These are phyloP conservation scores for Sebastes oblongus DNA, from an alignment of 2,797 vertebrate genomes.

Conservation along the genomic window DNA sequence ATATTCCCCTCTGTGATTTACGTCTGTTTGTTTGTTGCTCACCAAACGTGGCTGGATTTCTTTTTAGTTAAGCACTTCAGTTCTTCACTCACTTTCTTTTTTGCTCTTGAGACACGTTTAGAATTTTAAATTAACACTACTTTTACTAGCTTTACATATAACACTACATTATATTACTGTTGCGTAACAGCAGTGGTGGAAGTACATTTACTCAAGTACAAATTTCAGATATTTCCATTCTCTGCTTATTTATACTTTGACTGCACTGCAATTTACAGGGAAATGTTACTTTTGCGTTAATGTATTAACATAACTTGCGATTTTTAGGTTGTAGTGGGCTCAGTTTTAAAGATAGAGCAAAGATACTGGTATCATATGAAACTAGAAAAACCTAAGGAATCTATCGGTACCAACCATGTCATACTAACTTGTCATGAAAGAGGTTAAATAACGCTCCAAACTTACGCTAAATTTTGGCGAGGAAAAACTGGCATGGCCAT, in stretches of 20 bases:
- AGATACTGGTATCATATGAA: too few relatives aligned
- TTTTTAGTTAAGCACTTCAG: neutral
- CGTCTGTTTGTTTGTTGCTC: conserved; percentile 7
- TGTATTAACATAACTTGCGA: too few relatives aligned
- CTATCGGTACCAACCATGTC: too few relatives aligned
- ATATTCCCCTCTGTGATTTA: conserved; percentile 21
- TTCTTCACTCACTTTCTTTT: neutral
- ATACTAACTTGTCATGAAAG: too few relatives aligned
- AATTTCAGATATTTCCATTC: neutral
- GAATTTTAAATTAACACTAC: neutral
- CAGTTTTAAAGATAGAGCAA: too few relatives aligned
- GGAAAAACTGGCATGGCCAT: too few relatives aligned
- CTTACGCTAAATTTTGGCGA: too few relatives aligned
- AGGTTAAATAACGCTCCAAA: too few relatives aligned
- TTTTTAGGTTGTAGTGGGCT: too few relatives aligned
- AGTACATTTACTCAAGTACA: neutral
- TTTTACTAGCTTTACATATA: neutral
- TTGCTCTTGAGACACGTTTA: neutral
- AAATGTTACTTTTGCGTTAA: too few relatives aligned
- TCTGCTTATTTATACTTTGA: neutral
- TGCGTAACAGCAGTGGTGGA: neutral
- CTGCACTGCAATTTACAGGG: neutral
- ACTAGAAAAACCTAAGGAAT: too few relatives aligned
- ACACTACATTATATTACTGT: neutral
- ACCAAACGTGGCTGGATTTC: neutral